A percentile compares a stretch with the other conserved stretches of the same genome.
These are phyloP conservation scores for Scomber japonicus DNA, from an alignment of 2,113 vertebrate genomes.

Conservation along the genomic window DNA sequence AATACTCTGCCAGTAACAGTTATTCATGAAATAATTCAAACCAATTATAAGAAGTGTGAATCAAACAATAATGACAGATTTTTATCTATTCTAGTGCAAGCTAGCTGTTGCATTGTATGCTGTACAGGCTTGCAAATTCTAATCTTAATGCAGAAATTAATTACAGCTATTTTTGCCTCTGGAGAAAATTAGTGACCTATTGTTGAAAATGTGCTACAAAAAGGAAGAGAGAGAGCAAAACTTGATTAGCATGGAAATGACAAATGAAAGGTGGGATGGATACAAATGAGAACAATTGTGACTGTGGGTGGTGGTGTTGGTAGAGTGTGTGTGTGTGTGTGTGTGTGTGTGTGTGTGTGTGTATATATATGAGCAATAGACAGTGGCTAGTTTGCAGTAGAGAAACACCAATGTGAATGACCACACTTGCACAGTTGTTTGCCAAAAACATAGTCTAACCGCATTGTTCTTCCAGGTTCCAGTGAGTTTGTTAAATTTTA, in stretches of 20 bases:
- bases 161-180: conserved; percentile 41
- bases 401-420: not conserved
- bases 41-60: conserved; percentile 1
- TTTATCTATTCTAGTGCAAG: conserved; percentile 26
- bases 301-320: conserved; percentile 27
- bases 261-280: conserved; percentile 36
- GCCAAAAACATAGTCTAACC: not conserved
- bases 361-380: not conserved
- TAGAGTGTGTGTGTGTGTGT: conserved; percentile 17
- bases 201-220: conserved; percentile 48
- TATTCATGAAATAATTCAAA: conserved; percentile 20
- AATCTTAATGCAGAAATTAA: conserved; percentile 56
- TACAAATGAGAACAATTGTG: conserved; percentile 5
- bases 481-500: not conserved
- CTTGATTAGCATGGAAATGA: conserved; percentile 51
- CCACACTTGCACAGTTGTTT: not conserved
- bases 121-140: conserved; percentile 27
- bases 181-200: conserved; percentile 53
- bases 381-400: not conserved
- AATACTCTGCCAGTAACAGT: not conserved
- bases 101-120: conserved; percentile 28
- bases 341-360: not conserved
- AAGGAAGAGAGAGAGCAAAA: conserved; percentile 23
- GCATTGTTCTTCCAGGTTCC: not conserved
- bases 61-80: conserved; percentile 22